Evolutionary conservation across 2,113 vertebrate genomes (phyloP), one percentile per base, ranked within the genome.

Genomic region (Ammodytes dubius): DNA sequence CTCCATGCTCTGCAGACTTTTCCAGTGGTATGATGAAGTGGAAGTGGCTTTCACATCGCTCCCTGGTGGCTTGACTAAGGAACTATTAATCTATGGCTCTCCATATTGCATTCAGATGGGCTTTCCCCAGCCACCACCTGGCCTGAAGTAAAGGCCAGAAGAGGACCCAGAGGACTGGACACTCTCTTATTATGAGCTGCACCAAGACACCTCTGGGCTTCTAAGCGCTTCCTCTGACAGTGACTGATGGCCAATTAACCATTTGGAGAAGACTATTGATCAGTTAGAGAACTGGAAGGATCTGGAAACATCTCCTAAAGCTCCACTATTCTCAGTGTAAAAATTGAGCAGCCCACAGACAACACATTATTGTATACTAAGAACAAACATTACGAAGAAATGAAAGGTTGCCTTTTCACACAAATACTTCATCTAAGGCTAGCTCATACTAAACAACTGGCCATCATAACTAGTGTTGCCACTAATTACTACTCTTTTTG

Each of bases 161-260:
- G 87, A 85, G 83, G 88, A 87, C 93, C 93, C 93, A 61, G 73
- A 94, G 93, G 93, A 95, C 70, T 76, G 85, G 87, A 89, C 88
- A 84, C 69, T 79, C 86, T 92, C 81, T 87, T 86, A 91, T 93
- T 93, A 95, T 94, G 92, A 93, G 92, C 91, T 83, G 87, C 91
- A 89, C 90, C 89, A 77, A 86, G 94, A 93, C 90, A 94, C 94
- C 92, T 91, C 91, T 83, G 78, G 92, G 88, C 89, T 93, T 92
- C 91, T 93, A 93, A 84, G 91, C 88, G 83, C 93, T 91, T 90
- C 89, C 77, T 65, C 83, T 81, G 92, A 92, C 93, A 88, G 80
- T 95, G 94, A 95, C 90, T 95, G 94, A 96, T 95, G 89, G 94
- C 92, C 94, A 95, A 95, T 95, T 95, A 95, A 92, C 90, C 87